Base-by-base conservation (phyloP, 2,797 vertebrate genomes). In the Enteromius viviparus region DNA sequence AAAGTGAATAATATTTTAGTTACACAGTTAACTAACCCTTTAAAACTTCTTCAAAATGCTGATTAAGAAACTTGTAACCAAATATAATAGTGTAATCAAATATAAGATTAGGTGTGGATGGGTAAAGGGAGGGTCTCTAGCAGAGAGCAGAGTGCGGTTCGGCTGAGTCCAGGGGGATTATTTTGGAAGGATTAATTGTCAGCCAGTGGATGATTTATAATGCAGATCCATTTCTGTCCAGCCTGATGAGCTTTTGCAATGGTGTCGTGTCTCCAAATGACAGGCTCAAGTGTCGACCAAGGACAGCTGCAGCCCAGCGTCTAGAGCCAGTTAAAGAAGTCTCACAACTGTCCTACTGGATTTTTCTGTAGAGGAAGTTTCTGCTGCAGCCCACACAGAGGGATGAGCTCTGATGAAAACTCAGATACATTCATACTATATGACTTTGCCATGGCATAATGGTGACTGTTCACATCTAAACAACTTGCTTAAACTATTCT, bases 231-330 rank as follows among this genome's bases (percentile, higher is more conserved):
- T 91, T 86, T 91, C 78, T 85, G 89, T 84, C 69, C 72, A 88
- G 81, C 78, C 68, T 51, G 75, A 19, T 76, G 68, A 72, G 74
- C 78, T 85, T 86, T 84, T 90, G 93, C 93, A 92, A 94, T 85
- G 32, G 86, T 90, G 93, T 91, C 87, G 0, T 74, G 82, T 92
- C 92, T 94, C 88, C 89, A 86, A 93, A 88, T 87, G 82, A 89
- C 81, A 71, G 83, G 86, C 88, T 94, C 90, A 81, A 90, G 87
- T 92, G 84, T 93, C 89, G 89, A 87, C 90, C 83, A 85, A 87
- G 88, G 91, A 93, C 94, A 95, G 92, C 92, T 94, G 91, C 92
- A 94, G 83, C 84, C 80, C 85, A 87, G 86, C 80, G 88, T 90
- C 90, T 89, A 85, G 86, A 87, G 76, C 58, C 78, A 53, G 78